phyloP scores from a whole-genome alignment of 1,140 invertebrate species.

The Penaeus vannamei region DNA sequence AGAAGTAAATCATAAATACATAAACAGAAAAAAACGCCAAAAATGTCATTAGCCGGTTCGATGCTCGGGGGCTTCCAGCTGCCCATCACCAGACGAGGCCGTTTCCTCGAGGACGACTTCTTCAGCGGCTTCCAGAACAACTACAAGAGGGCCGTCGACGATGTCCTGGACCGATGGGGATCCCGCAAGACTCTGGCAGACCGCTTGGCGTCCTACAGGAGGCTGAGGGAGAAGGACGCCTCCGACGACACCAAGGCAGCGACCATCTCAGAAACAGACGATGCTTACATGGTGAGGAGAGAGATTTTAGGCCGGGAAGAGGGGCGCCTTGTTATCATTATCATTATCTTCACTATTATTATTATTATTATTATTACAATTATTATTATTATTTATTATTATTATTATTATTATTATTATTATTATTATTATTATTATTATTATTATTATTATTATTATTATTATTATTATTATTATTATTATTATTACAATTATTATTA shows the following conservation, averaged over 20 bases:
- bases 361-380: too few relatives aligned
- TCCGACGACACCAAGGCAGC: slow-evolving; percentile 57
- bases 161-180: slow-evolving; percentile 52
- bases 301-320: too few relatives aligned
- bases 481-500: too few relatives aligned
- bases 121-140: slow-evolving; percentile 55
- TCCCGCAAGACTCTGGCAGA: slow-evolving; percentile 40
- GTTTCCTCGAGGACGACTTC: slow-evolving; percentile 56
- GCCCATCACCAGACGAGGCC: slow-evolving; percentile 50
- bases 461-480: too few relatives aligned
- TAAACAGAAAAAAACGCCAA: not conserved
- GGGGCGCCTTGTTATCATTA: too few relatives aligned
- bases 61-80: slow-evolving; percentile 45
- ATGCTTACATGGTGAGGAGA: slow-evolving; percentile 43
- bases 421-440: too few relatives aligned
- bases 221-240: slow-evolving; percentile 43
- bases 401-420: too few relatives aligned
- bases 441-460: too few relatives aligned
- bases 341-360: too few relatives aligned
- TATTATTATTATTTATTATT: too few relatives aligned
- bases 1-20: not conserved
- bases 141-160: slow-evolving; percentile 45
- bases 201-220: slow-evolving; percentile 58
- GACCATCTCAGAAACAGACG: slow-evolving; percentile 49
- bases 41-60: slow-evolving; percentile 37